These are phyloP conservation scores for Eulemur rubriventer DNA, from an alignment of 2,797 vertebrate genomes.

Conservation along the genomic window DNA sequence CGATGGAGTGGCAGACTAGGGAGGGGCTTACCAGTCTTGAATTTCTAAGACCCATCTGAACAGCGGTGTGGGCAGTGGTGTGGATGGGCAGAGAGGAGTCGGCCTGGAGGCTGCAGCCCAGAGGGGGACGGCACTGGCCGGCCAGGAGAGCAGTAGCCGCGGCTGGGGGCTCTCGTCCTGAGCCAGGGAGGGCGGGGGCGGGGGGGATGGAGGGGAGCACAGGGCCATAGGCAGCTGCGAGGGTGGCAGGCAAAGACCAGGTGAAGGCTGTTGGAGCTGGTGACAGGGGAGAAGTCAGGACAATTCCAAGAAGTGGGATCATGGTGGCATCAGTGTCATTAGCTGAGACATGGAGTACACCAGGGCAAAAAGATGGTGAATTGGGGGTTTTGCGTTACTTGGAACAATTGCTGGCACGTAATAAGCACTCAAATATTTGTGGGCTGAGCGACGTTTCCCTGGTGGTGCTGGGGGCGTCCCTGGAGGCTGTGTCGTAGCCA, in stretches of 20 bases:
- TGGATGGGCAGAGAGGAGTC: not conserved
- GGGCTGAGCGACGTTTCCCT: not conserved
- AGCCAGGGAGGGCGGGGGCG: not conserved
- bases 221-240: fast-evolving
- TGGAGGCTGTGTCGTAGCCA: not conserved
- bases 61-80: fast-evolving
- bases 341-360: too few species aligned
- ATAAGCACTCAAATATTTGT: not conserved
- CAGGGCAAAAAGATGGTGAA: too few species aligned
- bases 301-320: not conserved
- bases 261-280: too few species aligned
- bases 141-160: not conserved
- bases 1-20: fast-evolving
- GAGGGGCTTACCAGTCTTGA: not conserved
- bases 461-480: not conserved
- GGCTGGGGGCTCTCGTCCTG: too few species aligned
- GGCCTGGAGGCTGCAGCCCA: not conserved
- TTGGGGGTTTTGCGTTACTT: not conserved
- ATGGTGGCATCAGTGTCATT: not conserved
- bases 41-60: fast-evolving
- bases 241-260: not conserved
- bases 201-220: not conserved
- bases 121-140: not conserved
- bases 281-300: not conserved
- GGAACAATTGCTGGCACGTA: not conserved